These are phyloP conservation scores for Eupsilia transversa DNA, from an alignment of 2,888 invertebrate species.

Conservation along the genomic window DNA sequence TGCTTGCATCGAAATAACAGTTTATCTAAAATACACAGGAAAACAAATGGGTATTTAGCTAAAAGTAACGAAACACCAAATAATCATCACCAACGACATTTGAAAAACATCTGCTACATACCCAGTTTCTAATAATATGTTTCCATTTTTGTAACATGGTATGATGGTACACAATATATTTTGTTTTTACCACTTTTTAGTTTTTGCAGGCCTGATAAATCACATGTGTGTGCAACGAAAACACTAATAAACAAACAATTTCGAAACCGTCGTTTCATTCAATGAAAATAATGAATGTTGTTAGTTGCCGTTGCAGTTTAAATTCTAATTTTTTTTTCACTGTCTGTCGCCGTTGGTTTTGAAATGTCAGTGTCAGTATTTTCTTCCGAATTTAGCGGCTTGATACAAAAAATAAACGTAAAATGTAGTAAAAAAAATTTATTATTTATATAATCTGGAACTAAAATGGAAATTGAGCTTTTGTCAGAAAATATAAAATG, in stretches of 20 bases:
- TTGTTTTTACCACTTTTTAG: slow-evolving; percentile 46
- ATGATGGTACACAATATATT: slow-evolving; percentile 56
- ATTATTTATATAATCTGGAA: neutral
- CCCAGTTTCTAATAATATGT: slow-evolving; percentile 86
- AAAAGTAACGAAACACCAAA: slow-evolving; percentile 14
- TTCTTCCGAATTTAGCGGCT: slow-evolving; percentile 8
- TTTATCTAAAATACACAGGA: slow-evolving; percentile 81
- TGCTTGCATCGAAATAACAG: slow-evolving; percentile 82
- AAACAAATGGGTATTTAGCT: neutral
- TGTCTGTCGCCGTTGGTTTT: slow-evolving; percentile 36
- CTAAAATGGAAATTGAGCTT: neutral
- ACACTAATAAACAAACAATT: slow-evolving; percentile 77
- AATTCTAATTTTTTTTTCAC: slow-evolving; percentile 74
- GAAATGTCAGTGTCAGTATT: slow-evolving; percentile 49
- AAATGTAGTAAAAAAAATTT: neutral
- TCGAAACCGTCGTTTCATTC: slow-evolving; percentile 69
- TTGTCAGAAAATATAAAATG: neutral
- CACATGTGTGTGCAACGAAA: slow-evolving; percentile 57
- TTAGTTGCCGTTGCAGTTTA: slow-evolving; percentile 84
- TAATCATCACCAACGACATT: slow-evolving; percentile 17
- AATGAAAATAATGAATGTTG: slow-evolving; percentile 69
- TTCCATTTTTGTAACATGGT: slow-evolving; percentile 87
- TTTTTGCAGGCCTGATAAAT: slow-evolving; percentile 26
- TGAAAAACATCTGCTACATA: slow-evolving; percentile 70
- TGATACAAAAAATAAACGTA: neutral